phyloP scores from a whole-genome alignment of 2,888 invertebrate genomes.

The Drosophila flavopinicola region DNA sequence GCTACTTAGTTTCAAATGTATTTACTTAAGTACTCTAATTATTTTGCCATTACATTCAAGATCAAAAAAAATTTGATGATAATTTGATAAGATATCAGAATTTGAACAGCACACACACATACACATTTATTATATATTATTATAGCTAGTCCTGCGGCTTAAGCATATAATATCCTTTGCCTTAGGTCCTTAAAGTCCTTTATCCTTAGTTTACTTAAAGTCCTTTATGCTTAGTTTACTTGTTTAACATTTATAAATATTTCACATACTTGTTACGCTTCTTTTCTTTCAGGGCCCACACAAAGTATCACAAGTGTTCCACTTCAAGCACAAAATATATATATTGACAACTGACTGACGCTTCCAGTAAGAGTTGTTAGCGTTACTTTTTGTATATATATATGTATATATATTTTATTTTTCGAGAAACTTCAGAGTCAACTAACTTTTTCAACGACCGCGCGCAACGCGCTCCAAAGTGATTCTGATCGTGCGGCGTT shows the following conservation, averaged over 20 bases:
- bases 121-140: too few species aligned
- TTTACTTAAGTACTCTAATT: too few species aligned
- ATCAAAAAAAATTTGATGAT: too few species aligned
- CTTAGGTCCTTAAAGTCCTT: too few species aligned
- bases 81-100: too few species aligned
- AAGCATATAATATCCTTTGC: too few species aligned
- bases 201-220: too few species aligned
- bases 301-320: slow-evolving; percentile 25
- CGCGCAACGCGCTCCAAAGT: slow-evolving; percentile 80
- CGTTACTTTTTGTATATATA: slow-evolving; percentile 2
- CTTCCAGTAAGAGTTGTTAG: slow-evolving; percentile 23
- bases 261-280: slow-evolving; percentile 39
- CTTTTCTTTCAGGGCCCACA: slow-evolving; percentile 1
- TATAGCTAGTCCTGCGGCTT: too few species aligned
- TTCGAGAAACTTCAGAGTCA: slow-evolving; percentile 28
- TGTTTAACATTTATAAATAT: not conserved
- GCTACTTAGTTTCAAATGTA: too few species aligned
- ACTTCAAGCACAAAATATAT: slow-evolving; percentile 45
- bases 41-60: too few species aligned
- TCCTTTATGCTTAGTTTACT: not conserved
- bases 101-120: too few species aligned
- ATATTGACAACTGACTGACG: slow-evolving; percentile 7
- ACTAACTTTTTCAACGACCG: slow-evolving; percentile 64
- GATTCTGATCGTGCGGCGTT: slow-evolving; percentile 79
- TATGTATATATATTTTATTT: not conserved